Conservation (phyloP, 2,888 invertebrate genomes). For the Dynastes tityus region DNA sequence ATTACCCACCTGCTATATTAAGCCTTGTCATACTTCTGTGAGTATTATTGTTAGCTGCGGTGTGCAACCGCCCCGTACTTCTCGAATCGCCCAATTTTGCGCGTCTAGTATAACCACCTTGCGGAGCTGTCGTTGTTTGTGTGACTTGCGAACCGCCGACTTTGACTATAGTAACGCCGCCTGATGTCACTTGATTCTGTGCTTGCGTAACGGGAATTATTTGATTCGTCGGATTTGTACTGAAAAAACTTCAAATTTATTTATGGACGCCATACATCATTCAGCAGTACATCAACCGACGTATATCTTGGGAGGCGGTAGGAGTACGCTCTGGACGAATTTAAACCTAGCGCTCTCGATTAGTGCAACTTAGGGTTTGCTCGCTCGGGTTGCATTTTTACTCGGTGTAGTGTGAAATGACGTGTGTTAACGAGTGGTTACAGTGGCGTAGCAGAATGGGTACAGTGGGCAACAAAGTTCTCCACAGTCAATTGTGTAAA, state of each 20-base stretch:
- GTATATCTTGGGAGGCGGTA: too few relatives aligned
- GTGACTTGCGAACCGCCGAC: constrained; percentile 73
- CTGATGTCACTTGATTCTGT: constrained; percentile 77
- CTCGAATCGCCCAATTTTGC: constrained; percentile 83
- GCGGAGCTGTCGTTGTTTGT: constrained; percentile 59
- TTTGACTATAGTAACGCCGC: constrained; percentile 86
- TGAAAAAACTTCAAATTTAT: constrained; percentile 54
- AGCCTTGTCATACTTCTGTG: constrained; percentile 86
- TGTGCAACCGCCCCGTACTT: constrained; percentile 82
- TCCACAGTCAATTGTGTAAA: too few relatives aligned
- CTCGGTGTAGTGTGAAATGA: too few relatives aligned
- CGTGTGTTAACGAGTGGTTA: too few relatives aligned
- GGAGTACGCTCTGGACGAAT: too few relatives aligned
- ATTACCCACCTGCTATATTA: constrained; percentile 77
- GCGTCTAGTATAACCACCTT: constrained; percentile 74
- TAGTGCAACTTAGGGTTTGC: too few relatives aligned
- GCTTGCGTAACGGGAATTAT: constrained; percentile 50
- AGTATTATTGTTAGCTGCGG: constrained; percentile 80
- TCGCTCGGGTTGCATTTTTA: too few relatives aligned
- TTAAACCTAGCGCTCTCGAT: too few relatives aligned
- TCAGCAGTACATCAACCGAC: too few relatives aligned
- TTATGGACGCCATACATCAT: too few relatives aligned
- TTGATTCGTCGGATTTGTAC: constrained; percentile 60
- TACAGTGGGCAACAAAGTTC: too few relatives aligned
- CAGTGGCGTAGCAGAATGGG: too few relatives aligned